phyloP scores from a whole-genome alignment of 2,797 vertebrate species.

The Meda fulgida region DNA sequence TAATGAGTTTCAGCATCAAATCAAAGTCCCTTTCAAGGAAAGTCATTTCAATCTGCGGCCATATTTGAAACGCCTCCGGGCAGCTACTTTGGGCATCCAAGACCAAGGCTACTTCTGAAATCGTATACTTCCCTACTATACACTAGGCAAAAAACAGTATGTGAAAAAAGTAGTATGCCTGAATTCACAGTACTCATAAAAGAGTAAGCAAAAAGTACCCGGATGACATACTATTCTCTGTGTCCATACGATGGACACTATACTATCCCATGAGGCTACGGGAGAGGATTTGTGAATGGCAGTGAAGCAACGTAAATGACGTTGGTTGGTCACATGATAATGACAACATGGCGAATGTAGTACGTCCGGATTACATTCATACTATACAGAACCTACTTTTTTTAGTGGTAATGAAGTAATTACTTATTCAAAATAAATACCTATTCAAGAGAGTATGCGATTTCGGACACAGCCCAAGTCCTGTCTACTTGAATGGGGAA shows the following conservation, averaged over 20 bases:
- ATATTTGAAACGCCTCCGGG: background rate
- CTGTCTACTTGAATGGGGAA: background rate
- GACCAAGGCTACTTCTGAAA: background rate
- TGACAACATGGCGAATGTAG: no score
- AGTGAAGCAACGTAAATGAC: no score
- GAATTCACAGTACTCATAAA: background rate
- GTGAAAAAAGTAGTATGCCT: background rate
- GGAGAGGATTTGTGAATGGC: no score
- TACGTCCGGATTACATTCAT: background rate
- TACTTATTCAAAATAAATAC: background rate
- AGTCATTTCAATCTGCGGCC: background rate
- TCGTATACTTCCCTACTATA: background rate
- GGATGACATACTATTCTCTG: background rate
- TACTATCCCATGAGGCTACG: no score
- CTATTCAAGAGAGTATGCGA: background rate
- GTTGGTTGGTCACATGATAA: no score
- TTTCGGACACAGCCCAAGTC: no score
- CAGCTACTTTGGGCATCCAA: background rate
- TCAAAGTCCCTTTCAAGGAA: background rate
- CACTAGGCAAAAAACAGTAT: background rate
- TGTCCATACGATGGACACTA: background rate
- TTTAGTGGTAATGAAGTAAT: background rate
- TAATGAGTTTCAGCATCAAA: no score
- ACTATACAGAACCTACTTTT: background rate
- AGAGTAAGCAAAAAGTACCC: background rate